Conservation (phyloP, 2,113 vertebrate species). For the Danionella cerebrum region DNA sequence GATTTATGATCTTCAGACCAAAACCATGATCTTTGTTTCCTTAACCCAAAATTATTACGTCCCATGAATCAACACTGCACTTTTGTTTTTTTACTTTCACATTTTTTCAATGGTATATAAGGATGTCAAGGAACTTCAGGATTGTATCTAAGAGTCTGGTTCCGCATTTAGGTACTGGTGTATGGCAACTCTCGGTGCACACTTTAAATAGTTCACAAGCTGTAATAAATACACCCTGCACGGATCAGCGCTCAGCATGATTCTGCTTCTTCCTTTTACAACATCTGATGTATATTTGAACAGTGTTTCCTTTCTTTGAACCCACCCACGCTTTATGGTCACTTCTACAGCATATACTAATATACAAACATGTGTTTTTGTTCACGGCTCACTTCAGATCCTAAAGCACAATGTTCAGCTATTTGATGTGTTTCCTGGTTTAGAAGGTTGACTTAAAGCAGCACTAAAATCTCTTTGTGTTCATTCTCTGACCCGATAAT, state of each 20-base stretch:
- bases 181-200: background rate
- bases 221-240: slow-evolving; percentile 61
- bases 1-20: background rate
- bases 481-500: no score
- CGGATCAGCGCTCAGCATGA: slow-evolving; percentile 43
- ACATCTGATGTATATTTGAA: slow-evolving; percentile 49
- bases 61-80: background rate
- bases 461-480: no score
- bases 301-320: slow-evolving; percentile 9
- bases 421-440: no score
- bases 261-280: slow-evolving; percentile 47
- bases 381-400: background rate
- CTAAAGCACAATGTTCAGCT: background rate
- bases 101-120: background rate
- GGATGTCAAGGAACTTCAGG: background rate
- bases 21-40: background rate
- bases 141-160: no score
- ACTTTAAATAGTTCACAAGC: slow-evolving; percentile 41
- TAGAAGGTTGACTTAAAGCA: no score
- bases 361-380: background rate
- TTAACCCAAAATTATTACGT: background rate
- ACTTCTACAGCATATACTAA: background rate
- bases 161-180: no score
- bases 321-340: slow-evolving; percentile 13
- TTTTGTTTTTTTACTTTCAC: background rate